Conservation (phyloP, 2,888 invertebrate genomes). For the Colostygia pectinataria region DNA sequence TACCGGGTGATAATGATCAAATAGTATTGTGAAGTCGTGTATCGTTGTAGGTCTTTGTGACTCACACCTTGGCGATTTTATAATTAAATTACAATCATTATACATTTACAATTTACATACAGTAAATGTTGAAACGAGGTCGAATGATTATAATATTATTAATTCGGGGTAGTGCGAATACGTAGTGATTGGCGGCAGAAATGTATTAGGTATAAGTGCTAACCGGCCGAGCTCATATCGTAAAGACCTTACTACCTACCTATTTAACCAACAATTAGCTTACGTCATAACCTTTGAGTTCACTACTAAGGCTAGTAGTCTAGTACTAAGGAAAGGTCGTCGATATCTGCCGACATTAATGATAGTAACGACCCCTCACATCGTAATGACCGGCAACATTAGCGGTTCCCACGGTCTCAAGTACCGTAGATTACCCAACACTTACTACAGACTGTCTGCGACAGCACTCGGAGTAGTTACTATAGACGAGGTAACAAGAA, state of each 20-base stretch:
- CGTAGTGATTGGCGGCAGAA: too few relatives aligned
- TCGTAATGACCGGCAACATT: constrained; percentile 5
- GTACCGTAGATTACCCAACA: constrained; percentile 15
- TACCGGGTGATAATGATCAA: not conserved
- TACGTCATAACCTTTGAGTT: too few relatives aligned
- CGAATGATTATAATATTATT: too few relatives aligned
- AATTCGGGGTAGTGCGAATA: too few relatives aligned
- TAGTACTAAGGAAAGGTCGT: too few relatives aligned
- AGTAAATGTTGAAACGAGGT: too few relatives aligned
- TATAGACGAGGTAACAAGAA: constrained; percentile 7
- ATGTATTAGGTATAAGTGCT: too few relatives aligned
- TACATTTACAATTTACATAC: too few relatives aligned
- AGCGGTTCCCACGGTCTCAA: constrained; percentile 19
- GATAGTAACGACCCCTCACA: constrained; percentile 5
- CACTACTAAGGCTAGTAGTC: too few relatives aligned
- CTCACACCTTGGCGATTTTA: constrained; percentile 1
- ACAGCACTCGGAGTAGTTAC: constrained; percentile 13
- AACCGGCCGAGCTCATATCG: too few relatives aligned
- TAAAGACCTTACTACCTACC: too few relatives aligned
- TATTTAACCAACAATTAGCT: too few relatives aligned
- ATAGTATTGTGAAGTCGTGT: not conserved
- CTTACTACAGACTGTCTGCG: not conserved
- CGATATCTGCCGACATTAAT: not conserved
- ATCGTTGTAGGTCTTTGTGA: constrained; percentile 13
- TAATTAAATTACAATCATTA: not conserved